Evolutionary conservation across 1,140 invertebrate genomes (phyloP).

Genomic region (Bombus waltoni): DNA sequence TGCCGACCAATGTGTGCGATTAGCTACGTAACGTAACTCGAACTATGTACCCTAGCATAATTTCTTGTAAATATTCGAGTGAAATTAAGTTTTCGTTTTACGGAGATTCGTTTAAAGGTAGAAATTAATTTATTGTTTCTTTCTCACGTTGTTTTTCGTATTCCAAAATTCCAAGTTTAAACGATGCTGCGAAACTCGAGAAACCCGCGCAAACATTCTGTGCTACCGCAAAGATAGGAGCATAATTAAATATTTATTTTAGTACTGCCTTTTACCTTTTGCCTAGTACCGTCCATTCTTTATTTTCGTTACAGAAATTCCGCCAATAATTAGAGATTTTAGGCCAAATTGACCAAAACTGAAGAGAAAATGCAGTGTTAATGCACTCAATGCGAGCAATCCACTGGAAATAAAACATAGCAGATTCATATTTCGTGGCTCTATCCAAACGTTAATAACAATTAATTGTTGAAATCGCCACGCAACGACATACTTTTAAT

Average conservation of each 20-base stretch:
- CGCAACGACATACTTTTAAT: not conserved
- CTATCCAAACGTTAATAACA: not conserved
- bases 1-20: too few species aligned
- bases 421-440: not conserved
- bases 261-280: not conserved
- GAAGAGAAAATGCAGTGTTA: not conserved
- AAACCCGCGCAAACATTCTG: not conserved
- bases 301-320: not conserved
- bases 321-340: not conserved
- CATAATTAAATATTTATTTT: not conserved
- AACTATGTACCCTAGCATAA: too few species aligned
- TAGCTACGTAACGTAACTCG: too few species aligned
- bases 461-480: not conserved
- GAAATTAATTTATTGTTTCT: not conserved
- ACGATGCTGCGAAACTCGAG: not conserved
- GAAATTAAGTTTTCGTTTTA: not conserved
- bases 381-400: not conserved
- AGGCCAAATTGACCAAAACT: too few species aligned
- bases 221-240: not conserved
- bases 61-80: not conserved
- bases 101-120: too few species aligned
- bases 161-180: not conserved
- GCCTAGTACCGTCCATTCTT: conserved; percentile 21
- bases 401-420: not conserved
- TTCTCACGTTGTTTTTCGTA: not conserved